Evolutionary conservation across 2,113 vertebrate species (phyloP).

Genomic region (Malaclemys terrapin): DNA sequence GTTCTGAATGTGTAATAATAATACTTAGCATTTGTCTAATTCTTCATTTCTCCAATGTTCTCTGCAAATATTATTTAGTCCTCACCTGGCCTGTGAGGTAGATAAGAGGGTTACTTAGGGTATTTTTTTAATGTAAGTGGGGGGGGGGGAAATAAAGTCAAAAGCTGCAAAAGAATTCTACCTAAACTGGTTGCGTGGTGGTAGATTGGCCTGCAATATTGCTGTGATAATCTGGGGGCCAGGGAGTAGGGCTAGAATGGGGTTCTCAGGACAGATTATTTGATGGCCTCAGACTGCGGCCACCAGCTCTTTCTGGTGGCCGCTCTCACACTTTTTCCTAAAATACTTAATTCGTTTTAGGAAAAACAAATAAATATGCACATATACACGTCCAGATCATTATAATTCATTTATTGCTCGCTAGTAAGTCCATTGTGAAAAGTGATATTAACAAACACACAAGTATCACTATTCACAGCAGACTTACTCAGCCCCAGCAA

Average conservation of each 20-base stretch:
- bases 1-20: rapidly evolving
- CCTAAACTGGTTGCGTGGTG: neutral
- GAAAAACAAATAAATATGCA: too few species aligned
- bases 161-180: neutral
- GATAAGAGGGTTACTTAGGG: neutral
- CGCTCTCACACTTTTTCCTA: too few species aligned
- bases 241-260: neutral
- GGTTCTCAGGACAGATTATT: too few species aligned
- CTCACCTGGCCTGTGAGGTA: neutral
- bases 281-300: too few species aligned
- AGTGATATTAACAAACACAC: too few species aligned
- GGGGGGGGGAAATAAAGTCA: neutral
- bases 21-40: neutral
- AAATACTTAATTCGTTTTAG: too few species aligned
- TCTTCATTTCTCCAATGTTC: neutral
- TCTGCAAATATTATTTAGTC: neutral
- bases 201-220: neutral
- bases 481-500: too few species aligned
- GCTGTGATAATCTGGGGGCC: neutral
- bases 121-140: neutral
- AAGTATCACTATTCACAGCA: too few species aligned
- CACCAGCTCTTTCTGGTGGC: too few species aligned
- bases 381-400: too few species aligned
- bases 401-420: too few species aligned
- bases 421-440: too few species aligned